Evolutionary conservation across 2,113 vertebrate species (phyloP).

Genomic region (Otocyon megalotis): DNA sequence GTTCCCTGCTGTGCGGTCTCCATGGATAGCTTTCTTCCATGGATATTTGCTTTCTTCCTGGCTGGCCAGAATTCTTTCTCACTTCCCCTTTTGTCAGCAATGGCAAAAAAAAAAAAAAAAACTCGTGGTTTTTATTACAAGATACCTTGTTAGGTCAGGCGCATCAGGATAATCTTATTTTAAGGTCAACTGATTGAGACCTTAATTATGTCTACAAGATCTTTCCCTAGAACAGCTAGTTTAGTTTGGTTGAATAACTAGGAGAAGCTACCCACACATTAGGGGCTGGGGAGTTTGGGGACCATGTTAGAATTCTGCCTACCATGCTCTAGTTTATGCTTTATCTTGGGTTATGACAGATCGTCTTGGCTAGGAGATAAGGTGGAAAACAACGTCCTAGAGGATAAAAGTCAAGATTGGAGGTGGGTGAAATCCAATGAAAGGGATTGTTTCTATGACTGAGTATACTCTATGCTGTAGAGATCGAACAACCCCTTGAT

Average conservation of each 20-base stretch:
- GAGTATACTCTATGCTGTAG: background rate
- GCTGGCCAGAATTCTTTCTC: background rate
- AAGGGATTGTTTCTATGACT: background rate
- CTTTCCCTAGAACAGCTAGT: background rate
- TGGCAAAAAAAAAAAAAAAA: background rate
- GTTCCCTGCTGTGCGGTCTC: background rate
- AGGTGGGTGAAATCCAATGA: background rate
- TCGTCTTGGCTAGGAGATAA: background rate
- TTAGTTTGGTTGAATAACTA: background rate
- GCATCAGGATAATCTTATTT: background rate
- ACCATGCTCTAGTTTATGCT: background rate
- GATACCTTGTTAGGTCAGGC: background rate
- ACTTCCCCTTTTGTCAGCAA: background rate
- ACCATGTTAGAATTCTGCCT: background rate
- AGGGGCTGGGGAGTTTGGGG: background rate
- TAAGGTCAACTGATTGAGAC: background rate
- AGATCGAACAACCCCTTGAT: background rate
- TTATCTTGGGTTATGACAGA: background rate
- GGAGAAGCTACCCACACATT: background rate
- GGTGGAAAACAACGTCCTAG: background rate
- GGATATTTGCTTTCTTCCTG: background rate
- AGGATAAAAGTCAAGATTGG: background rate
- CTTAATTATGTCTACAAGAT: background rate
- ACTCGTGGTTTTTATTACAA: background rate
- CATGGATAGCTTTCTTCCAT: background rate